Conservation (phyloP, 2,888 invertebrate genomes). For the Drosophila longiperda region DNA sequence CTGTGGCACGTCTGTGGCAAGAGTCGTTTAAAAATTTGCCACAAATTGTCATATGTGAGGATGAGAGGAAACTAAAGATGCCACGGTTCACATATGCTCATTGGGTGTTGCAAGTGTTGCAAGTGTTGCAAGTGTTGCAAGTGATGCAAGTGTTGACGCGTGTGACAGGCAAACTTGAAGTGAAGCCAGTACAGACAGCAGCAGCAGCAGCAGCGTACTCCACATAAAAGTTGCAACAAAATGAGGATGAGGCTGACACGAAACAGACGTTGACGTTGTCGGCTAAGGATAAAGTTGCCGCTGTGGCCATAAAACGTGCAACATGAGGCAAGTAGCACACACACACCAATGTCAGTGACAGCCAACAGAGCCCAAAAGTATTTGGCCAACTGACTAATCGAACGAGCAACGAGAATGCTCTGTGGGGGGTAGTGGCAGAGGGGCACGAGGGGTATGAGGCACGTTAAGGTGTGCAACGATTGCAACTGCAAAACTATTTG, state of each 20-base stretch:
- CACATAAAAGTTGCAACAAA: constrained; percentile 71
- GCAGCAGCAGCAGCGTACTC: constrained; percentile 15
- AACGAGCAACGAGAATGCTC: constrained; percentile 49
- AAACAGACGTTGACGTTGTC: constrained; percentile 64
- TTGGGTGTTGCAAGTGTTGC: constrained; percentile 28
- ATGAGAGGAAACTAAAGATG: constrained; percentile 56
- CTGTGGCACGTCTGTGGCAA: constrained; percentile 29
- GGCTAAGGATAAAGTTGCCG: constrained; percentile 69
- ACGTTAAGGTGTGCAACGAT: constrained; percentile 53
- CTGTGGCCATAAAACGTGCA: constrained; percentile 72
- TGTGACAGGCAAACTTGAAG: constrained; percentile 26
- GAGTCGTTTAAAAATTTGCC: constrained; percentile 48
- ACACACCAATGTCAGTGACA: constrained; percentile 57
- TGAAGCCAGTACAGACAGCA: not conserved
- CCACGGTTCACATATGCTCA: constrained; percentile 53
- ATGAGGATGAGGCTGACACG: constrained; percentile 52
- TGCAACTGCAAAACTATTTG: constrained; percentile 65
- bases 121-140: not conserved
- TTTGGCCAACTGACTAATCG: constrained; percentile 75
- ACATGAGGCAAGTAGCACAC: constrained; percentile 43
- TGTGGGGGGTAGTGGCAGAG: constrained; percentile 14
- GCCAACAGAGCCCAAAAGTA: constrained; percentile 60
- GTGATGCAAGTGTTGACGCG: constrained; percentile 52
- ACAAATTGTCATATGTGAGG: constrained; percentile 54
- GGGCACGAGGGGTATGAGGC: constrained; percentile 13